Conservation (phyloP, 2,888 invertebrate species). For the Cactoblastis cactorum region DNA sequence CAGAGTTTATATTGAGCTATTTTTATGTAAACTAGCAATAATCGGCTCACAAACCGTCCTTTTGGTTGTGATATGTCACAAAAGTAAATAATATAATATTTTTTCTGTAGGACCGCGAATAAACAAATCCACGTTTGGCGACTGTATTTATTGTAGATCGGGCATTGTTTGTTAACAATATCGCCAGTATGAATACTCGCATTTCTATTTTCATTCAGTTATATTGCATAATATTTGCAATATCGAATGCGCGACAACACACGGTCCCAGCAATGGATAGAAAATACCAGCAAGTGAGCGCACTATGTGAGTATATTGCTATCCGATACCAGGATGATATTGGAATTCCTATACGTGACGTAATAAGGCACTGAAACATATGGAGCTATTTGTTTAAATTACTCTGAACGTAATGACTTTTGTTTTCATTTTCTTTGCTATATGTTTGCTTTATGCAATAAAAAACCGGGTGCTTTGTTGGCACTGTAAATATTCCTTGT, state of each 20-base stretch:
- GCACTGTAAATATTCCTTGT: neutral
- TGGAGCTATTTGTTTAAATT: conserved; percentile 31
- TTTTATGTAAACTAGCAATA: too few species aligned
- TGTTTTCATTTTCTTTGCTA: conserved; percentile 5
- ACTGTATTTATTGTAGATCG: conserved; percentile 5
- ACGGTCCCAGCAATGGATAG: conserved; percentile 52
- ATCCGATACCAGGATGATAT: conserved; percentile 56
- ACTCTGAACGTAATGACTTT: conserved; percentile 15
- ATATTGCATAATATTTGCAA: conserved; percentile 63
- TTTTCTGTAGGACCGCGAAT: conserved; percentile 5
- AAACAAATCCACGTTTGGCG: conserved; percentile 10
- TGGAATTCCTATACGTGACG: conserved; percentile 59
- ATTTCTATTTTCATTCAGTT: conserved; percentile 37
- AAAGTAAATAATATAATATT: conserved; percentile 9
- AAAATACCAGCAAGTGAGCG: conserved; percentile 53
- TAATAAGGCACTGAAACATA: conserved; percentile 39
- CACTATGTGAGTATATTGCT: conserved; percentile 56
- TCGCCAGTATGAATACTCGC: conserved; percentile 25
- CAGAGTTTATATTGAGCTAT: too few species aligned
- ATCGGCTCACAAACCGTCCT: too few species aligned
- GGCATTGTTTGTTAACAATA: conserved; percentile 20
- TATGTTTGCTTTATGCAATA: neutral
- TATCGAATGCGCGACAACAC: conserved; percentile 52
- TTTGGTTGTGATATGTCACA: too few species aligned
- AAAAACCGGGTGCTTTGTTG: neutral